Evolutionary conservation across 2,888 invertebrate species (phyloP), one percentile per base, ranked within the genome.

Genomic region (Labia minor): DNA sequence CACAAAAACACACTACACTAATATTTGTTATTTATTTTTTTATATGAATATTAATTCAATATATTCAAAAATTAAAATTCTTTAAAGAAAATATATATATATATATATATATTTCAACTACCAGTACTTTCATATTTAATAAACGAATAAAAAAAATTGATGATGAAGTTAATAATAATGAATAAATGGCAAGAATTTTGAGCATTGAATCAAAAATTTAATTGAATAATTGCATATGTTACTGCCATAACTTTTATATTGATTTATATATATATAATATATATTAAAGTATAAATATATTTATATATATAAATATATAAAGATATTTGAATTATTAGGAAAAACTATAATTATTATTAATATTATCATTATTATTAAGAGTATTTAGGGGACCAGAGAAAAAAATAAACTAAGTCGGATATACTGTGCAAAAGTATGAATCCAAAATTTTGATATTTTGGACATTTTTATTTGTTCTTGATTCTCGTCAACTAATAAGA

Each of bases 371-470:
- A 67, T 21, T 37, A 37, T 67, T 66, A 18, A 63, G 63, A 26
- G 61, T 37, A 67, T 37, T 63, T 10, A 64, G 37, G 14, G 65
- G 14, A 19, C 65, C 64, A 66, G 49, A 62, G 66, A 16, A 68
- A 65, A 33, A 63, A 67, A 26, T 20, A 18, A 16, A 67, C 37
- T 21, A 69, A 68, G 66, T 64, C 69, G 64, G 70, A 70, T 69
- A 68, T 74, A 74, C 72, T 72, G 71, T 73, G 71, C 70, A 71
- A 63, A 70, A 71, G 67, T 49, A 64, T 21, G 10, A 16, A 14
- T n/a, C n/a, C n/a, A 26, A 20, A 64, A 10, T 11, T n/a, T 66
- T 70, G 37, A 68, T 67, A 64, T 65, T 63, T 63, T 62, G 61
- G 19, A 68, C 63, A 49, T 69, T 62, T 66, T 68, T 66, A 65